These are phyloP conservation scores for Charanyca ferruginea DNA, from an alignment of 2,888 invertebrate genomes.

Conservation along the genomic window DNA sequence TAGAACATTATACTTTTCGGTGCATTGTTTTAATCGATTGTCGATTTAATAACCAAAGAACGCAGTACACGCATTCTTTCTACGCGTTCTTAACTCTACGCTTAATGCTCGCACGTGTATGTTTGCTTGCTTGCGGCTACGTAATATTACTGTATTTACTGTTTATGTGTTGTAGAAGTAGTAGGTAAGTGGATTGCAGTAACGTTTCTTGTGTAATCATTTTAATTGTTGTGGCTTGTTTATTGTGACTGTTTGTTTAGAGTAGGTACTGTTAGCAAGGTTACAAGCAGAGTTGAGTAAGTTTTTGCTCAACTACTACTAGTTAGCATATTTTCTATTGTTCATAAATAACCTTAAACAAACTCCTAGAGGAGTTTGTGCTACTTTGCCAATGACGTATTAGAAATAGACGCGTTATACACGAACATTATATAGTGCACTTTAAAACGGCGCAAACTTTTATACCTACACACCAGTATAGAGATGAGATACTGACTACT, in stretches of 20 bases:
- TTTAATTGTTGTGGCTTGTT: slow-evolving; percentile 19
- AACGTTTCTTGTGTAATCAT: slow-evolving; percentile 29
- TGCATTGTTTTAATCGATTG: neutral
- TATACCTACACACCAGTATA: too few species aligned
- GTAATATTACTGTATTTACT: slow-evolving; percentile 12
- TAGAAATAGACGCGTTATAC: too few species aligned
- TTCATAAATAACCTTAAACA: neutral
- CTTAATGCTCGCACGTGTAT: slow-evolving; percentile 38
- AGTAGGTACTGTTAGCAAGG: neutral
- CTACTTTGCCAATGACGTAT: too few species aligned
- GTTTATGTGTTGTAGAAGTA: slow-evolving; percentile 6
- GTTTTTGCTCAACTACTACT: neutral
- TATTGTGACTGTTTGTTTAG: slow-evolving; percentile 8
- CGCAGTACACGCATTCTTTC: slow-evolving; percentile 18
- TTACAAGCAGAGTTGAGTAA: neutral
- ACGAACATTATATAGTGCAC: too few species aligned
- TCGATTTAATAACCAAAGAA: slow-evolving; percentile 1
- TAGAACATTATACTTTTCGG: neutral
- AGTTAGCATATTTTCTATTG: slow-evolving; percentile 3
- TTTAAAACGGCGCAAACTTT: too few species aligned
- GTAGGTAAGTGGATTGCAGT: slow-evolving; percentile 18
- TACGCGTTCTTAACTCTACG: slow-evolving; percentile 10
- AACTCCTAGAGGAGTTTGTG: neutral
- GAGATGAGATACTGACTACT: too few species aligned
- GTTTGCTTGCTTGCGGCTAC: slow-evolving; percentile 26